Percentiles rank a stretch among this genome's conserved stretches.
Conservation (phyloP, 1,140 invertebrate species). For the Rhagoletis zephyria region DNA sequence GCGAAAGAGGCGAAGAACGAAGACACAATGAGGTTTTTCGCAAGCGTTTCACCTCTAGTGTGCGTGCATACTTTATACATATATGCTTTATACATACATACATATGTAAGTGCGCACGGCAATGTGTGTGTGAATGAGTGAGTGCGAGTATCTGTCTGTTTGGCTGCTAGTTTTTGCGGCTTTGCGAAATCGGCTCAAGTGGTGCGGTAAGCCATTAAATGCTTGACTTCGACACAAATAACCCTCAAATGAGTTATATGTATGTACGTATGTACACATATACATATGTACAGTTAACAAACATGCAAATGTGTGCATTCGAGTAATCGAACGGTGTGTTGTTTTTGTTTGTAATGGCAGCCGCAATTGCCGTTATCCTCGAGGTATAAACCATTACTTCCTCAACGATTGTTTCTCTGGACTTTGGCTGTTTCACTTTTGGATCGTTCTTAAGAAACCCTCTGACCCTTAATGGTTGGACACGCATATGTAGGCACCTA, state of each 20-base stretch:
- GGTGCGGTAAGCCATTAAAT: slow-evolving; percentile 46
- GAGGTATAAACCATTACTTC: background rate
- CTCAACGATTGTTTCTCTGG: background rate
- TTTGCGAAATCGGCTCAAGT: slow-evolving; percentile 39
- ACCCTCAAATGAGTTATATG: background rate
- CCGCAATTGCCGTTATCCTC: background rate
- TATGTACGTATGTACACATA: background rate
- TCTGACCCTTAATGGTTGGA: slow-evolving; percentile 2
- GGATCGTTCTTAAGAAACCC: background rate
- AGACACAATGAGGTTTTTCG: slow-evolving; percentile 32
- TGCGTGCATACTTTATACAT: background rate
- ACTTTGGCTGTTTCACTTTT: slow-evolving; percentile 11
- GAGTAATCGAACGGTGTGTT: background rate
- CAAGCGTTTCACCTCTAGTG: background rate
- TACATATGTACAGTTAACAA: background rate
- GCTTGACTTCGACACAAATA: slow-evolving; percentile 22
- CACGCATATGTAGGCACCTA: background rate
- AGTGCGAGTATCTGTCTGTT: background rate
- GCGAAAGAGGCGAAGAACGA: background rate
- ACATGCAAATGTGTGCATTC: background rate
- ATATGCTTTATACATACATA: background rate
- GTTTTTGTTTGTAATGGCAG: background rate
- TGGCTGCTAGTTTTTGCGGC: slow-evolving; percentile 23
- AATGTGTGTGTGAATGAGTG: slow-evolving; percentile 5
- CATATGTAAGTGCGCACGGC: background rate